Evolutionary conservation across 2,797 vertebrate species (phyloP).

Genomic region (Telmatherina bonti): DNA sequence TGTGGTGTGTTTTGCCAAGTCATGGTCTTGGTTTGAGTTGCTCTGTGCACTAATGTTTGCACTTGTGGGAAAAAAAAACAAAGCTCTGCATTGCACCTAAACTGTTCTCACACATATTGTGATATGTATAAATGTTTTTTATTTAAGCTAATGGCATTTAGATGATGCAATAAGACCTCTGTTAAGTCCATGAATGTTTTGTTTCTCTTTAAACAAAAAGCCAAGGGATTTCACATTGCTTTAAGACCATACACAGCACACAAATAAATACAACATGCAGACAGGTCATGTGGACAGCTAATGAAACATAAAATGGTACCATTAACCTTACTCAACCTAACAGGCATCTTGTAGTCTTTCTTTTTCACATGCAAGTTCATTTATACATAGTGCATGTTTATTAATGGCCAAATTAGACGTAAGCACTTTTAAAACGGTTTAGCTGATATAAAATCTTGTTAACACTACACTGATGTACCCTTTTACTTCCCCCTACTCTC

Average conservation of each 20-base stretch:
- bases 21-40: conserved; percentile 55
- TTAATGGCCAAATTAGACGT: conserved; percentile 8
- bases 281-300: conserved; percentile 32
- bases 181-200: conserved; percentile 65
- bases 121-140: conserved; percentile 74
- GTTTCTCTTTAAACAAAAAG: conserved; percentile 64
- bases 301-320: conserved; percentile 43
- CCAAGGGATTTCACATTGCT: conserved; percentile 78
- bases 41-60: conserved; percentile 68
- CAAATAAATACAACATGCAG: conserved; percentile 31
- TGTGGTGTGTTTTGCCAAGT: conserved; percentile 41
- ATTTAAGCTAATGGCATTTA: conserved; percentile 79
- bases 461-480: conserved; percentile 34
- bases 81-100: conserved; percentile 81
- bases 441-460: conserved; percentile 15
- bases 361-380: conserved; percentile 42
- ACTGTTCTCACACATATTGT: conserved; percentile 75
- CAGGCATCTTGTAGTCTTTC: conserved; percentile 41
- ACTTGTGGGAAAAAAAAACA: conserved; percentile 61
- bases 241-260: conserved; percentile 35
- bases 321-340: conserved; percentile 39
- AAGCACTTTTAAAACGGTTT: background rate
- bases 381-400: conserved; percentile 34
- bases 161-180: conserved; percentile 81
- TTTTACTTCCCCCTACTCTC: conserved; percentile 30